A percentile compares a stretch with the other conserved stretches of the same genome.
Evolutionary conservation across 2,797 vertebrate species (phyloP).

Genomic region (Intellagama lesueurii): DNA sequence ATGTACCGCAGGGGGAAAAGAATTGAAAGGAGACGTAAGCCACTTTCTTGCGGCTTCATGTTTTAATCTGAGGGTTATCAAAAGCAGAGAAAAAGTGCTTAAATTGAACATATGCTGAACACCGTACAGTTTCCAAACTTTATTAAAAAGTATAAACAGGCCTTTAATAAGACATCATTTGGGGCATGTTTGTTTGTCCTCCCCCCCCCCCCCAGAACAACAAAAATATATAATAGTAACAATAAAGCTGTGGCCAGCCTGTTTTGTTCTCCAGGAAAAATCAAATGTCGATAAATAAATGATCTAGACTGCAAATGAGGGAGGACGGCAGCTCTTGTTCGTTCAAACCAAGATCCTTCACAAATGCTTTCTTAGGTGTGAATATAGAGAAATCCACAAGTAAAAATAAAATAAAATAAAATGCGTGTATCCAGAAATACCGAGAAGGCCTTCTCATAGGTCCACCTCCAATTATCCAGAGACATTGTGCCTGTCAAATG

Average conservation of each 20-base stretch:
- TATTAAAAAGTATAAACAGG: slow-evolving; percentile 26
- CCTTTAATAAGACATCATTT: slow-evolving; percentile 59
- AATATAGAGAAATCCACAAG: too few relatives aligned
- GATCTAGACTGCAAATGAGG: neutral
- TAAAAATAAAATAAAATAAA: neutral
- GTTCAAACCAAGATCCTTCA: neutral
- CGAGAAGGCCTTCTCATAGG: neutral
- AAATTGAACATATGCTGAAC: slow-evolving; percentile 51
- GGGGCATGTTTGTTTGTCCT: neutral
- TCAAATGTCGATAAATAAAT: neutral
- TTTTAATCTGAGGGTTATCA: slow-evolving; percentile 63
- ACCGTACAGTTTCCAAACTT: slow-evolving; percentile 26
- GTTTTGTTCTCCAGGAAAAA: neutral
- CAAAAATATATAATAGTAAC: neutral
- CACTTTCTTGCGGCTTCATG: slow-evolving; percentile 61
- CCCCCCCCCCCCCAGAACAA: too few relatives aligned
- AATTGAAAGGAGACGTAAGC: slow-evolving; percentile 23
- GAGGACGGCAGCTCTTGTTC: neutral
- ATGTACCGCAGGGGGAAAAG: slow-evolving; percentile 7
- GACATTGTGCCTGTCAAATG: slow-evolving; percentile 20
- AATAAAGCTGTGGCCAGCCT: neutral
- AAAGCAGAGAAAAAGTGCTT: slow-evolving; percentile 59
- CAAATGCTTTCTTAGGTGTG: neutral
- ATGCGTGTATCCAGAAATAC: neutral
- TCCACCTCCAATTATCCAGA: neutral